Evolutionary conservation across 2,888 invertebrate genomes (phyloP).

Genomic region (Drosophila percnosoma): DNA sequence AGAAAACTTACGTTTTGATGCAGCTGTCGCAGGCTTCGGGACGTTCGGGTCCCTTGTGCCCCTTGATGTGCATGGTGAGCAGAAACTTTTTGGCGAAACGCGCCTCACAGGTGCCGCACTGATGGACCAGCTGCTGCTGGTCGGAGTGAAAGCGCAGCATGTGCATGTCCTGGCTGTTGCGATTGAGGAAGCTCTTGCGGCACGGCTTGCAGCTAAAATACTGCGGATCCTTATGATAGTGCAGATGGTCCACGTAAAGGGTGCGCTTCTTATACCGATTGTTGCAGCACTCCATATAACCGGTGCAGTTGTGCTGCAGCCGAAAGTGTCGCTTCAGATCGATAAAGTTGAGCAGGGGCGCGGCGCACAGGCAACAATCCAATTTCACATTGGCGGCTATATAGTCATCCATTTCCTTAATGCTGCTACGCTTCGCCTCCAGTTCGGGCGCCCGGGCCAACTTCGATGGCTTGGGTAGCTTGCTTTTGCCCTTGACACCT

Average conservation of each 20-base stretch:
- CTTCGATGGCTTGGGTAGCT: constrained; percentile 11
- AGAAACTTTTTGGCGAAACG: constrained; percentile 74
- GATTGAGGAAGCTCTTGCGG: constrained; percentile 70
- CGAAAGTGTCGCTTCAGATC: constrained; percentile 75
- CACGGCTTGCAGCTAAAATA: constrained; percentile 72
- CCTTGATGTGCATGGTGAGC: constrained; percentile 74
- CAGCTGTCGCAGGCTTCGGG: constrained; percentile 64
- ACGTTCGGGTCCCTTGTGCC: constrained; percentile 70
- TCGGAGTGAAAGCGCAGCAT: constrained; percentile 75
- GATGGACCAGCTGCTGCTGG: constrained; percentile 70
- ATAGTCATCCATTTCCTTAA: constrained; percentile 71
- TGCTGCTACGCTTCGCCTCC: constrained; percentile 66
- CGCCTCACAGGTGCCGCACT: constrained; percentile 64
- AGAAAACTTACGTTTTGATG: constrained; percentile 57
- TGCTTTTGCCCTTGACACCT: constrained; percentile 11
- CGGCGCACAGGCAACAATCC: constrained; percentile 63
- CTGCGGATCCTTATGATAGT: constrained; percentile 74
- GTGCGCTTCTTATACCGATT: constrained; percentile 76
- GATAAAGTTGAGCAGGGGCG: constrained; percentile 58
- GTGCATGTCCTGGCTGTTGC: constrained; percentile 75
- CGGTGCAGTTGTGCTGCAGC: constrained; percentile 66
- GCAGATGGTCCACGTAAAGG: constrained; percentile 76
- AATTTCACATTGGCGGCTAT: constrained; percentile 74
- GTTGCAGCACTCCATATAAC: constrained; percentile 75
- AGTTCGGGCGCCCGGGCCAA: constrained; percentile 24